Conservation (phyloP, 2,888 invertebrate genomes). For the Pollenia amentaria region DNA sequence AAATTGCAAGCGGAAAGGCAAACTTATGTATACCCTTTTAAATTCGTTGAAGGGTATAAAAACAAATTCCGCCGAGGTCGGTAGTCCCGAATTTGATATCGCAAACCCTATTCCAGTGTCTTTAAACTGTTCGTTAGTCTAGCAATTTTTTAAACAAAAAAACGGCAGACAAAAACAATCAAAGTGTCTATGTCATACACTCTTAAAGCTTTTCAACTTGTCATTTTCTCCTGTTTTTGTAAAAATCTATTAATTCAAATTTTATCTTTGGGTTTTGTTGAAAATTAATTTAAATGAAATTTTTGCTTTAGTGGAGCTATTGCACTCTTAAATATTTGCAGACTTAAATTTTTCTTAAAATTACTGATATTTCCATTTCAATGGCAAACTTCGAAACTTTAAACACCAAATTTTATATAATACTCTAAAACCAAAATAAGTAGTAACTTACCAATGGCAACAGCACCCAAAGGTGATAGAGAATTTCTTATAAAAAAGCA, state of each 20-base stretch:
- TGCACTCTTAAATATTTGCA: background rate
- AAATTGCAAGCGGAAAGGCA: too few species aligned
- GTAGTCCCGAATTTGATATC: background rate
- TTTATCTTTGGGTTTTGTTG: background rate
- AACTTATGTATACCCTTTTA: too few species aligned
- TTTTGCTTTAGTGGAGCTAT: background rate
- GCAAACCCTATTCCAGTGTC: background rate
- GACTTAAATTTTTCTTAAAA: slow-evolving; percentile 2
- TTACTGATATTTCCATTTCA: background rate
- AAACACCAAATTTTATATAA: background rate
- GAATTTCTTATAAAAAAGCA: background rate
- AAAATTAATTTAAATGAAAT: background rate
- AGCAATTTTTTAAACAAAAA: slow-evolving; percentile 11
- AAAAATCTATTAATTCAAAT: slow-evolving; percentile 26
- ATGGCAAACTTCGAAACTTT: too few species aligned
- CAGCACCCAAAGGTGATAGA: slow-evolving; percentile 8
- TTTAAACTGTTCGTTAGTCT: slow-evolving; percentile 1
- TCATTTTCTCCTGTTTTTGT: background rate
- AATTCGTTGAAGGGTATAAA: too few species aligned
- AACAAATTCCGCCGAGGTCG: too few species aligned
- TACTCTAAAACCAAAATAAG: background rate
- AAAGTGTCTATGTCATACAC: slow-evolving; percentile 58
- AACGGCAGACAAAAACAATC: slow-evolving; percentile 53
- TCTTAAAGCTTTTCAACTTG: background rate
- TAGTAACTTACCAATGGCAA: background rate